Evolutionary conservation across 2,797 vertebrate genomes (phyloP).

Genomic region (Oryzias sinensis): DNA sequence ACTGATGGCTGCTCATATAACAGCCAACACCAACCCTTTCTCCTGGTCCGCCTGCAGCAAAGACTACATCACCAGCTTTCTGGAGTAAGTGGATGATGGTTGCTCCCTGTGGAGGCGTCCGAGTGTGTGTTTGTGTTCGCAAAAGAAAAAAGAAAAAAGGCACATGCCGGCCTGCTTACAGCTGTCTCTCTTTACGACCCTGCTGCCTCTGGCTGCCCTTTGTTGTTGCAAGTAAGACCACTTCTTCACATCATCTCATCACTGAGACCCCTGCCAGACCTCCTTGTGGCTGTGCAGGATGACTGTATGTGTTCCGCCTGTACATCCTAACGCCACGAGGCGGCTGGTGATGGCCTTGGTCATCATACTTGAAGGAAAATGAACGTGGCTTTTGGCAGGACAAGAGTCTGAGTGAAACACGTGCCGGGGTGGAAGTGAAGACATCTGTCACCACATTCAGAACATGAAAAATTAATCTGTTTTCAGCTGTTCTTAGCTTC

Average conservation of each 20-base stretch:
- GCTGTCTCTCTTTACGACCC: slow-evolving; percentile 43
- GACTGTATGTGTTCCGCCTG: slow-evolving; percentile 39
- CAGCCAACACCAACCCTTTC: slow-evolving; percentile 98
- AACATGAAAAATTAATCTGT: no score
- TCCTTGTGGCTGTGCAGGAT: slow-evolving; percentile 45
- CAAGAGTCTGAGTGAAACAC: no score
- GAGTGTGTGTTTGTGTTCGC: slow-evolving; percentile 14
- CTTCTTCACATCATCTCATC: slow-evolving; percentile 48
- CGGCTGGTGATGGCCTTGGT: slow-evolving; percentile 30
- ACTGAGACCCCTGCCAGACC: slow-evolving; percentile 44
- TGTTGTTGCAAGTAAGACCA: slow-evolving; percentile 27
- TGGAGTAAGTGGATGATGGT: slow-evolving; percentile 91
- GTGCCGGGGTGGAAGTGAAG: no score
- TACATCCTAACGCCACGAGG: slow-evolving; percentile 38
- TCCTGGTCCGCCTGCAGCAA: slow-evolving; percentile 99
- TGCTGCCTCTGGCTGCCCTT: slow-evolving; percentile 33
- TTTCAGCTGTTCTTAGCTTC: no score
- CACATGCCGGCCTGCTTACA: slow-evolving; percentile 33
- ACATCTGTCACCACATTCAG: no score
- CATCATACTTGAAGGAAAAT: no score
- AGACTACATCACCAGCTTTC: slow-evolving; percentile 99
- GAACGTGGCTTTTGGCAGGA: no score
- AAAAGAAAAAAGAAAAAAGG: neutral
- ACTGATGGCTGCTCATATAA: slow-evolving; percentile 98
- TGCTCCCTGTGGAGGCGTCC: slow-evolving; percentile 32